Base-by-base conservation (phyloP, 2,888 invertebrate genomes). In the Leptinotarsa peninsularis region DNA sequence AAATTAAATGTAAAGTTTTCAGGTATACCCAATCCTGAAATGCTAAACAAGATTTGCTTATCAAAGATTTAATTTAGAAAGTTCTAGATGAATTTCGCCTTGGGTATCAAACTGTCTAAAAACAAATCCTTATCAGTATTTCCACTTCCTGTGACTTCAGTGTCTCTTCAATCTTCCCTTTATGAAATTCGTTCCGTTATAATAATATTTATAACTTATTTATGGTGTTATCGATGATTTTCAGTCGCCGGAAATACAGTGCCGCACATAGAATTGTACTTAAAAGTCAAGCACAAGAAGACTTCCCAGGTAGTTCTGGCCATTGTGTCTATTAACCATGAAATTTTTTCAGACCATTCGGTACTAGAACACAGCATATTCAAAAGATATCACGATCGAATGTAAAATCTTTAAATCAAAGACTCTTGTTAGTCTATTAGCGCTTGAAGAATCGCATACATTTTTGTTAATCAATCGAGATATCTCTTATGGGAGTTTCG, bases 181-280 rank as follows among this genome's bases (percentile, higher is more conserved):
- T 18, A 13, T 14, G 23, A 58, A 58, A 58, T 21, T 23, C 58
- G 27, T 58, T 27, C 15, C 14, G 5, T 58, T 58, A 15, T 15
- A 23, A 21, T 15, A 23, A 58, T 23, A 58, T 58, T 23, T 23
- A 21, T 23, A 13, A 14, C 23, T 21, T 58, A 23, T 23, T 58
- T 23, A 23, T 58, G 58, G 14, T 21, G 58, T 58, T 58, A 58
- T 58, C 7, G 23, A 58, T 58, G 23, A 58, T 5, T 58, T 21
- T 58, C 21, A 21, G 58, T 58, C 58, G 27, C 58, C 58, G 58
- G 58, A 23, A 23, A 58, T 23, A 58, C 58, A 58, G 58, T 4
- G 58, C 21, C 58, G 58, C 14, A 52, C 52, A 5, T 52, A 52
- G 4, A 52, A 52, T 43, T 10, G 10, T 10, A 43, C 43, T 33